phyloP scores from a whole-genome alignment of 23 tunicate genomes.

The Styela clava region DNA sequence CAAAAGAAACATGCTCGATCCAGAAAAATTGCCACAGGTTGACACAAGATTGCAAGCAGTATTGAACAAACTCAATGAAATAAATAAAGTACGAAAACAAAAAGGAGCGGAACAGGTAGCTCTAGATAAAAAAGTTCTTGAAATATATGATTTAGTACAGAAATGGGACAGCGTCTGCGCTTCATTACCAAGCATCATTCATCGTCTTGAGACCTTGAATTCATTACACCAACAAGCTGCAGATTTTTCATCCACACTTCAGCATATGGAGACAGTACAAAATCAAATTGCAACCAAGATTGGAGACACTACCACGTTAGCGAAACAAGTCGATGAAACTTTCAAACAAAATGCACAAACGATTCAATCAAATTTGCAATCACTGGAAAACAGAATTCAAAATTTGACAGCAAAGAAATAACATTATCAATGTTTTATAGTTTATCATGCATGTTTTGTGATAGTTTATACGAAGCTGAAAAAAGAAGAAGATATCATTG shows the following conservation, averaged over 20 bases:
- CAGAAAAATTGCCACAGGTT: constrained; percentile 77
- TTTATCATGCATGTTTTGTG: too few species aligned
- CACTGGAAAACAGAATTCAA: constrained; percentile 57
- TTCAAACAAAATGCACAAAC: constrained; percentile 46
- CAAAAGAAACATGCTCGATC: constrained; percentile 64
- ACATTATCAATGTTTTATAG: too few species aligned
- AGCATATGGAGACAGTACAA: constrained; percentile 60
- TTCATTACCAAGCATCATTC: constrained; percentile 46
- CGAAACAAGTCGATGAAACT: constrained; percentile 40
- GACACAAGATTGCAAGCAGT: constrained; percentile 84
- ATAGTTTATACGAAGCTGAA: too few species aligned
- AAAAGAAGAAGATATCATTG: too few species aligned
- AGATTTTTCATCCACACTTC: constrained; percentile 47
- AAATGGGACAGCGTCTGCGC: constrained; percentile 71
- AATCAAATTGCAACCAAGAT: constrained; percentile 57
- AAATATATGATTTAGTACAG: constrained; percentile 52
- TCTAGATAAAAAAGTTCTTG: constrained; percentile 44
- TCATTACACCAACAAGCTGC: constrained; percentile 54
- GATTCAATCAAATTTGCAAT: constrained; percentile 51
- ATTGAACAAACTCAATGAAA: constrained; percentile 77
- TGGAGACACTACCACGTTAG: constrained; percentile 26
- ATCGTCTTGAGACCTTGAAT: constrained; percentile 52
- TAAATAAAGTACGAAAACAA: constrained; percentile 63
- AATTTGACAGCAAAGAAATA: constrained; percentile 13
- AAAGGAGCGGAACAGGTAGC: constrained; percentile 39